These are phyloP conservation scores for Nematostella vectensis DNA, from an alignment of 92 coral and sea anemone genomes.

Conservation along the genomic window DNA sequence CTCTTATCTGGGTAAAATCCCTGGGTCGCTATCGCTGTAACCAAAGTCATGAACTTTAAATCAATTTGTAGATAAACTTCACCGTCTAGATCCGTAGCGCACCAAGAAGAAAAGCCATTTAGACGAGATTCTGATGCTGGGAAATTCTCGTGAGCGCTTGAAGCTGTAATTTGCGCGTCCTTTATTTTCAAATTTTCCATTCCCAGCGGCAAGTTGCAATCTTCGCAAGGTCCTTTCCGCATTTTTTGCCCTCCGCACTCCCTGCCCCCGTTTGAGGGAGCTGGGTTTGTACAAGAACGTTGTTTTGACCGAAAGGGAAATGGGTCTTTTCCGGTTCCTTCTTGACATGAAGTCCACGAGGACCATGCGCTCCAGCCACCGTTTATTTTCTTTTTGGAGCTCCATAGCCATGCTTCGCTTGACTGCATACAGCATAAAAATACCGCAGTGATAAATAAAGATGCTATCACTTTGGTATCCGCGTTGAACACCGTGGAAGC, in stretches of 20 bases:
- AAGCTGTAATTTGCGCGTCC: slow-evolving; percentile 48
- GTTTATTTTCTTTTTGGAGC: slow-evolving; percentile 28
- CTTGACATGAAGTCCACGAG: slow-evolving; percentile 62
- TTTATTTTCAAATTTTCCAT: slow-evolving; percentile 49
- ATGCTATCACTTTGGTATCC: no score
- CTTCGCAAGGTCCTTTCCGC: slow-evolving; percentile 48
- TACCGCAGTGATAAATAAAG: not conserved
- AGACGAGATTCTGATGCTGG: slow-evolving; percentile 53
- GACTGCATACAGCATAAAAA: slow-evolving; percentile 7
- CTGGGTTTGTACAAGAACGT: slow-evolving; percentile 65
- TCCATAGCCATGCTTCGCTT: slow-evolving; percentile 26
- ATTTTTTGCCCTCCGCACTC: slow-evolving; percentile 52
- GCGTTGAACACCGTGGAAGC: no score
- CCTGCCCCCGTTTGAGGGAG: slow-evolving; percentile 65
- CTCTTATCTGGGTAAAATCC: slow-evolving; percentile 60
- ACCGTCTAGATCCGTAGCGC: slow-evolving; percentile 34
- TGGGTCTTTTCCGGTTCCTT: slow-evolving; percentile 14
- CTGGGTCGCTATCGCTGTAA: slow-evolving; percentile 76
- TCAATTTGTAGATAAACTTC: slow-evolving; percentile 67
- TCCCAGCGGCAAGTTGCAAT: slow-evolving; percentile 65
- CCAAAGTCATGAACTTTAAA: slow-evolving; percentile 35
- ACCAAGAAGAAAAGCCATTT: slow-evolving; percentile 82
- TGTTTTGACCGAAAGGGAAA: slow-evolving; percentile 58
- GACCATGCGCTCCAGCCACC: slow-evolving; percentile 86
- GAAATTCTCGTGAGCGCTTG: slow-evolving; percentile 54